Conservation (phyloP, 2,797 vertebrate genomes). For the Antennarius maculatus region DNA sequence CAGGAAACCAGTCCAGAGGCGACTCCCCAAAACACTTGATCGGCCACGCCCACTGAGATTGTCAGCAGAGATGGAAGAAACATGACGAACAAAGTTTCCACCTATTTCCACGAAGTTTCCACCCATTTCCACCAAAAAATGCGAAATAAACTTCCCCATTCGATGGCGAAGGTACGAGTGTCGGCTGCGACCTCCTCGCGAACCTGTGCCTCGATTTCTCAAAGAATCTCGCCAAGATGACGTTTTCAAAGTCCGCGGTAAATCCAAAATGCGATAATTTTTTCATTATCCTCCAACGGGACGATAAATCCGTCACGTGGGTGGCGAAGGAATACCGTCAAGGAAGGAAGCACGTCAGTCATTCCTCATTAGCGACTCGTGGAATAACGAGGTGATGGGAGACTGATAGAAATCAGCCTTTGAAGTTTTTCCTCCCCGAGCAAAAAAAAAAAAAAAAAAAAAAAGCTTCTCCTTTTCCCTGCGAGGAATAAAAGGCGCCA, state of each 20-base stretch:
- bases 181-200: neutral
- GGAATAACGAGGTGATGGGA: constrained; percentile 52
- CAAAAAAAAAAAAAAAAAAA: neutral
- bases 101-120: constrained; percentile 9
- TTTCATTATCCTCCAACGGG: constrained; percentile 28
- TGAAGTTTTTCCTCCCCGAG: constrained; percentile 33
- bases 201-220: constrained; percentile 9
- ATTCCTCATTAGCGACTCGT: constrained; percentile 61
- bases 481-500: constrained; percentile 61
- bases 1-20: constrained; percentile 74
- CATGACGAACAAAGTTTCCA: constrained; percentile 1
- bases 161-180: constrained; percentile 10
- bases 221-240: neutral
- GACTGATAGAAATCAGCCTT: constrained; percentile 52
- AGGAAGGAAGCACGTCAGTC: constrained; percentile 45
- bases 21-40: constrained; percentile 68
- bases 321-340: constrained; percentile 29
- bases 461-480: constrained; percentile 31
- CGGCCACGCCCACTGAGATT: constrained; percentile 60
- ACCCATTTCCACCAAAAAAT: constrained; percentile 46
- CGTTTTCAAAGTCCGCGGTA: neutral
- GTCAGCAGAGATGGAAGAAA: constrained; percentile 11
- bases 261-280: constrained; percentile 36
- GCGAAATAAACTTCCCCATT: constrained; percentile 40
- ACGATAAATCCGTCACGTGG: constrained; percentile 27